A percentile compares a stretch with the other conserved stretches of the same genome.
These are phyloP conservation scores for Antennarius maculatus DNA, from an alignment of 2,797 vertebrate genomes.

Conservation along the genomic window DNA sequence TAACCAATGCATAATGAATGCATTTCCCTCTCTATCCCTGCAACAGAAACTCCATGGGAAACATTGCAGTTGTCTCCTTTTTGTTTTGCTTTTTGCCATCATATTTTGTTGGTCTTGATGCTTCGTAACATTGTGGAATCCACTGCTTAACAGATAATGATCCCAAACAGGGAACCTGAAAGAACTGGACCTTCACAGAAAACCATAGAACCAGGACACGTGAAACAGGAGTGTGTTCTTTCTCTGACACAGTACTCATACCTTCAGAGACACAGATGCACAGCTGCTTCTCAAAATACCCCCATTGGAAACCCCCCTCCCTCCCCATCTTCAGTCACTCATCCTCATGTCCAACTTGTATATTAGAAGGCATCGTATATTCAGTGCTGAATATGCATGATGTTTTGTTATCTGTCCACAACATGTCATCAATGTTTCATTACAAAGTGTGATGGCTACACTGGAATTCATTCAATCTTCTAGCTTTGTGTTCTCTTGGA, in stretches of 20 bases:
- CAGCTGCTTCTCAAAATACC: slow-evolving; percentile 78
- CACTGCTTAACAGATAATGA: neutral
- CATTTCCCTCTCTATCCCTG: too few relatives aligned
- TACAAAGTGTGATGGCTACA: slow-evolving; percentile 31
- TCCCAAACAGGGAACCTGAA: neutral
- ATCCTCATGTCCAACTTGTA: slow-evolving; percentile 24
- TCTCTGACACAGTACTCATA: slow-evolving; percentile 56
- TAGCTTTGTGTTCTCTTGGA: slow-evolving; percentile 15
- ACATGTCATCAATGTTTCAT: slow-evolving; percentile 41
- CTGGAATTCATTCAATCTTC: slow-evolving; percentile 24
- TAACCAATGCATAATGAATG: too few relatives aligned
- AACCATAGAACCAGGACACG: slow-evolving; percentile 28
- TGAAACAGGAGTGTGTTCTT: slow-evolving; percentile 51
- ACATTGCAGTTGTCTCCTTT: neutral
- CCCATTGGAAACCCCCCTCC: slow-evolving; percentile 57
- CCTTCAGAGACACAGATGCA: slow-evolving; percentile 64
- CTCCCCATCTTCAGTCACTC: slow-evolving; percentile 21
- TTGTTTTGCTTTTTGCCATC: neutral
- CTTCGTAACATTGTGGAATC: slow-evolving; percentile 5
- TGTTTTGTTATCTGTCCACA: slow-evolving; percentile 19
- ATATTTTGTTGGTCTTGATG: neutral
- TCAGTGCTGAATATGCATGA: slow-evolving; percentile 37
- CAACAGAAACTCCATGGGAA: too few relatives aligned
- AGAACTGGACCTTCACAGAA: slow-evolving; percentile 4
- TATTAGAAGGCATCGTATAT: slow-evolving; percentile 18